phyloP scores from a whole-genome alignment of 2,797 vertebrate genomes.

The Novumbra hubbsi region DNA sequence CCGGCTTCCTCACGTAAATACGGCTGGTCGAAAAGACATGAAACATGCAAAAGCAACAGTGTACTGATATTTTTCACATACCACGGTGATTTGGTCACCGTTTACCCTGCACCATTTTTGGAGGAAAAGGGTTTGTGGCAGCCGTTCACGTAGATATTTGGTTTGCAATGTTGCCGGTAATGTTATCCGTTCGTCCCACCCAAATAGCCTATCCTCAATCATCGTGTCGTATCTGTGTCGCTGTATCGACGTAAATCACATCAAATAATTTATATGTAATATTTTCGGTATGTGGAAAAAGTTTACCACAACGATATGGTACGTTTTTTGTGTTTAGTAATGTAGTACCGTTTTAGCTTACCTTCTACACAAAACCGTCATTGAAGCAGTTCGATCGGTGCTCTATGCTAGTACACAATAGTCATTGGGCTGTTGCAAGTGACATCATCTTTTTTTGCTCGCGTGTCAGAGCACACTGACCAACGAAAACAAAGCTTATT shows the following conservation, averaged over 20 bases:
- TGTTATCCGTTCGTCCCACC: slow-evolving; percentile 7
- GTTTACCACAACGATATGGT: not conserved
- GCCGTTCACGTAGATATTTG: not conserved
- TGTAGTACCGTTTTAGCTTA: not conserved
- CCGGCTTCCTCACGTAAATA: slow-evolving; percentile 2
- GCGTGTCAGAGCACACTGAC: slow-evolving; percentile 12
- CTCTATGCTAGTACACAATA: slow-evolving; percentile 7
- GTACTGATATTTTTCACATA: not conserved
- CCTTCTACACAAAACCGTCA: slow-evolving; percentile 18
- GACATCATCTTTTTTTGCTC: slow-evolving; percentile 15
- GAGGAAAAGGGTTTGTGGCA: not conserved
- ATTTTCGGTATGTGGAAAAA: not conserved
- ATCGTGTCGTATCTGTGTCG: not conserved
- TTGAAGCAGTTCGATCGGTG: not conserved
- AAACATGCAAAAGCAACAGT: not conserved
- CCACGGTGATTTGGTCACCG: not conserved
- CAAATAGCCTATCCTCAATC: not conserved
- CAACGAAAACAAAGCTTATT: not conserved
- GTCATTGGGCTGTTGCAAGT: slow-evolving; percentile 4
- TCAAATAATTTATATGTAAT: not conserved
- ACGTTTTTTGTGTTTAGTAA: not conserved
- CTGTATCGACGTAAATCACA: not conserved
- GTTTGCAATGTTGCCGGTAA: not conserved
- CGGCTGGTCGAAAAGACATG: not conserved
- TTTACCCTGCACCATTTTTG: not conserved